A percentile compares a stretch with the other conserved stretches of the same genome.
Evolutionary conservation across 2,797 vertebrate species (phyloP).

Genomic region (Rousettus madagascariensis): DNA sequence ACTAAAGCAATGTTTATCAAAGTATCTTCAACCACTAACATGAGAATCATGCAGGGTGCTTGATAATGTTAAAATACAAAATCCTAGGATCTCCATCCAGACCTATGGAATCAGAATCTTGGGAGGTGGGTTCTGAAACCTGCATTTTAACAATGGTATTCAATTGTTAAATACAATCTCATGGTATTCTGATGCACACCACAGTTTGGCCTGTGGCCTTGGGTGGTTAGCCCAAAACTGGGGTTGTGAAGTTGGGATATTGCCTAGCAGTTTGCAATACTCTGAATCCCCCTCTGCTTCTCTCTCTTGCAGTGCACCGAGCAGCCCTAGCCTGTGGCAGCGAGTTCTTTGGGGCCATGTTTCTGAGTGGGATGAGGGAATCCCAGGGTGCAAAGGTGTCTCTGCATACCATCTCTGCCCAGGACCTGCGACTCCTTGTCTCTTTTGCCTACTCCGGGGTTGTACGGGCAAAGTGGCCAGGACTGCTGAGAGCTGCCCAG

Average conservation of each 20-base stretch:
- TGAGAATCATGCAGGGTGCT: neutral
- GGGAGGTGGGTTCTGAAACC: neutral
- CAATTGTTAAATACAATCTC: too few relatives aligned
- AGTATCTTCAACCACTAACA: neutral
- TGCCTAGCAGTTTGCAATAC: neutral
- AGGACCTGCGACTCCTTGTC: conserved; percentile 87
- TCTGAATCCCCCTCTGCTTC: conserved; percentile 6
- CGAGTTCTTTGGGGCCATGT: conserved; percentile 91
- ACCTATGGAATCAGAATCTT: conserved; percentile 8
- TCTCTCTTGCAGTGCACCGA: conserved; percentile 86
- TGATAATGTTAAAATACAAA: conserved; percentile 15
- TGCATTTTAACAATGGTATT: neutral
- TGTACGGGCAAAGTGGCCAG: conserved; percentile 87
- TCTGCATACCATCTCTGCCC: conserved; percentile 82
- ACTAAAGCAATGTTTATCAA: neutral
- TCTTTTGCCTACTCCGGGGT: conserved; percentile 88
- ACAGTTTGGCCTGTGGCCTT: neutral
- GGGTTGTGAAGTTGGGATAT: neutral
- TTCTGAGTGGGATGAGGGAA: conserved; percentile 91
- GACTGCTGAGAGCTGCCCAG: conserved; percentile 89
- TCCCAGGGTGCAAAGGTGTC: conserved; percentile 81
- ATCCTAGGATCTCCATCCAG: neutral
- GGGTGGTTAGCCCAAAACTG: neutral
- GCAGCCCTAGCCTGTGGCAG: conserved; percentile 89
- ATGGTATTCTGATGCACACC: neutral